Conservation (phyloP, 2,113 vertebrate species). For the Phalacrocorax aristotelis region DNA sequence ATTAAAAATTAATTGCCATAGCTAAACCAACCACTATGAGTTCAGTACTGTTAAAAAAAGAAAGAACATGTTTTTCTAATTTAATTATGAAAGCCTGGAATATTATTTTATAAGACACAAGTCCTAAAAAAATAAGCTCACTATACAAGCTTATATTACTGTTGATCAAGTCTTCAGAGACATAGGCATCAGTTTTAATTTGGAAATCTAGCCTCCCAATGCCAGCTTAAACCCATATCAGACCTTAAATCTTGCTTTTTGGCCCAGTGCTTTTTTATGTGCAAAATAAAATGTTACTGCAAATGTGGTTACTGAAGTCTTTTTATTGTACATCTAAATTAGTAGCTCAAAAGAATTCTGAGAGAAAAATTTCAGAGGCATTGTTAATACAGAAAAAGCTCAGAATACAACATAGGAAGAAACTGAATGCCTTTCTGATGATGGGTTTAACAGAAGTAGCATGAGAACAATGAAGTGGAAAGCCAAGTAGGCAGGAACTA, state of each 20-base stretch:
- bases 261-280: background rate
- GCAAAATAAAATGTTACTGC: background rate
- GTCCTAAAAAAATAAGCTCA: background rate
- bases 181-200: background rate
- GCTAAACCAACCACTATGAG: background rate
- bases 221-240: background rate
- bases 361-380: background rate
- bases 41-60: background rate
- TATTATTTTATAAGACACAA: background rate
- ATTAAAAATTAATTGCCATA: background rate
- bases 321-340: background rate
- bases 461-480: conserved; percentile 48
- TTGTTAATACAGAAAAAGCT: background rate
- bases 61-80: background rate
- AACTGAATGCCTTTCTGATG: background rate
- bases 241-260: background rate
- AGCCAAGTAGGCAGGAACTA: conserved; percentile 22
- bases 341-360: conserved; percentile 22
- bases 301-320: background rate
- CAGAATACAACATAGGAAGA: conserved; percentile 17
- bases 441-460: conserved; percentile 5
- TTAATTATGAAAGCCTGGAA: background rate
- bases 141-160: background rate
- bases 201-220: background rate
- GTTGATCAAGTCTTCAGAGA: background rate